These are phyloP conservation scores for Orthonyx spaldingii DNA, from an alignment of 2,113 vertebrate genomes.

Conservation along the genomic window DNA sequence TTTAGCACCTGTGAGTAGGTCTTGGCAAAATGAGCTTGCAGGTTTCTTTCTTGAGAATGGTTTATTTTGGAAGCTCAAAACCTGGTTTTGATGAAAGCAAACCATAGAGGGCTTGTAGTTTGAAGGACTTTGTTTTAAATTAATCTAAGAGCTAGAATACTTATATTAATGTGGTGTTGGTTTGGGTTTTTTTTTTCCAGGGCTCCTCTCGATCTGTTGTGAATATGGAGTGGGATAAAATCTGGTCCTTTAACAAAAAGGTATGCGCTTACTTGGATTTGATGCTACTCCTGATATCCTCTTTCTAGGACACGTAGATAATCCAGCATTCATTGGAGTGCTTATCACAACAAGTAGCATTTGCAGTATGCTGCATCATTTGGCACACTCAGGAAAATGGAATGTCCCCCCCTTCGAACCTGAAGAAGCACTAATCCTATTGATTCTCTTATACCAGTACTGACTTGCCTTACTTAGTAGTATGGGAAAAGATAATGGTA, in stretches of 20 bases:
- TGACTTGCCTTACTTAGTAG: constrained; percentile 52
- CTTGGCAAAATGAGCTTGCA: neutral
- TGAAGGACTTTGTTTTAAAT: neutral
- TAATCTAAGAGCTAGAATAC: neutral
- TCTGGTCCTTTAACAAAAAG: constrained; percentile 99
- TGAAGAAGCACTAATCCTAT: constrained; percentile 28
- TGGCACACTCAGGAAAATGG: constrained; percentile 75
- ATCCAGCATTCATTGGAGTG: constrained; percentile 31
- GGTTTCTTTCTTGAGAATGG: neutral
- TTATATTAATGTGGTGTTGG: neutral
- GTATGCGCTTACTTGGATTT: constrained; percentile 63
- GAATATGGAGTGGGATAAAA: constrained; percentile 99
- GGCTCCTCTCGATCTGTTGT: constrained; percentile 96
- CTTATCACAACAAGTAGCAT: constrained; percentile 36
- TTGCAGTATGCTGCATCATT: constrained; percentile 50
- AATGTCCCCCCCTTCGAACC: constrained; percentile 64
- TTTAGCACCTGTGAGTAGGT: neutral
- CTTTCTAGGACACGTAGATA: neutral
- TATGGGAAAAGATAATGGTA: constrained; percentile 30
- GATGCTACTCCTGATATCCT: neutral
- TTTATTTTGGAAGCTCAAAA: neutral
- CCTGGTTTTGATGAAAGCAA: neutral
- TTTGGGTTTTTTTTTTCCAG: constrained; percentile 45
- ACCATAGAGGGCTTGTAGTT: neutral
- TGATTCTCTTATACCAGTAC: constrained; percentile 34